Evolutionary conservation across 2,113 vertebrate genomes (phyloP), one percentile per base, ranked within the genome.

Genomic region (Melanerpes aurifrons): DNA sequence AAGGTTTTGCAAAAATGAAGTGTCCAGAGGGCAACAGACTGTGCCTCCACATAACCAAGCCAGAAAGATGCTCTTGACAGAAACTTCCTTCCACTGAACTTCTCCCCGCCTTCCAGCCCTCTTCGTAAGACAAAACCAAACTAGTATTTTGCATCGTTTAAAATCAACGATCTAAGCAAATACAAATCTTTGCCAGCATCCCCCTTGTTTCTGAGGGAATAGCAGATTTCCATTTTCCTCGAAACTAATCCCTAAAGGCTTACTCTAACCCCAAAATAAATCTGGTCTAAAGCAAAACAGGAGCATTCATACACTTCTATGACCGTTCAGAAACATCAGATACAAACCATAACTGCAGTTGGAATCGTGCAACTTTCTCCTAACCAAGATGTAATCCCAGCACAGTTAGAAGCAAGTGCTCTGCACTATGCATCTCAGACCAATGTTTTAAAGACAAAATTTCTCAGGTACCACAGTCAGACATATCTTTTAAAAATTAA

Each of bases 1-100:
- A 92, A 91, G 28, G 31, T 31, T 89, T 85, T 86, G 61, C 40
- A 67, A 87, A 95, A 87, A 92, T 57, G 25, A 86, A 63, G 66
- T 2, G 19, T 64, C 71, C 50, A 69, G 90, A 78, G 58, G 78
- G 74, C 5, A 1, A 69, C 45, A 87, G 73, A 35, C 59, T 75
- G 74, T 87, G 57, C 54, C 73, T 87, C 45, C 64, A 78, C 14
- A 32, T 7, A 80, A 63, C 66, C 61, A 80, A 0, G 8, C 43
- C 67, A 91, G 13, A 92, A 92, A 91, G 80, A 93, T 61, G 82
- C 26, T 76, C 35, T 28, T 50, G 5, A 84, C 68, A 94, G 47
- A 77, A 84, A 47, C 67, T 84, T 92, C 81, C 89, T 90, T 68
- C 59, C 57, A 56, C 40, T 67, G 63, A 86, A 77, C 31, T 80